These are phyloP conservation scores for Chrysolina americana DNA, from an alignment of 2,888 invertebrate species.

Conservation along the genomic window DNA sequence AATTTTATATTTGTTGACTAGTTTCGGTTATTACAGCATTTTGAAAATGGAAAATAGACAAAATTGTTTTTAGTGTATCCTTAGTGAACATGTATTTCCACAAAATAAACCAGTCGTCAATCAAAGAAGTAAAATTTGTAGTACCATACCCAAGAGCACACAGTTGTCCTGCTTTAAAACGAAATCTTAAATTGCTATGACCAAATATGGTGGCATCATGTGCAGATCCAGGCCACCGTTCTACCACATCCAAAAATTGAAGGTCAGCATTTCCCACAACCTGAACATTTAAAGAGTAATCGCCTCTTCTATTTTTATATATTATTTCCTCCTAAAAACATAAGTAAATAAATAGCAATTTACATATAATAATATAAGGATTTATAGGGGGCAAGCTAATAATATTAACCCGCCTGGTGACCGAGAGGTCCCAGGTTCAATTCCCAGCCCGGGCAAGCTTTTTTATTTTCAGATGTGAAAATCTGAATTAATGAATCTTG, in stretches of 20 bases:
- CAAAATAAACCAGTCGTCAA: too few species aligned
- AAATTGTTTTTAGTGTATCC: too few species aligned
- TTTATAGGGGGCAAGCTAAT: neutral
- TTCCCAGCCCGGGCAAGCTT: too few species aligned
- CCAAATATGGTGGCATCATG: conserved; percentile 22
- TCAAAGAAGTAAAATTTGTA: too few species aligned
- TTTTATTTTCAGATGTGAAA: too few species aligned
- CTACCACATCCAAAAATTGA: conserved; percentile 30
- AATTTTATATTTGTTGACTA: too few species aligned
- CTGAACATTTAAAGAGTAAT: conserved; percentile 29
- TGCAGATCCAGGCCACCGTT: conserved; percentile 24
- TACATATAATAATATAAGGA: neutral
- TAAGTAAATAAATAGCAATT: neutral
- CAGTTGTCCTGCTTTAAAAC: neutral
- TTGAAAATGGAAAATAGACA: too few species aligned
- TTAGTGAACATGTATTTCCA: too few species aligned
- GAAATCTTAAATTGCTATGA: conserved; percentile 7
- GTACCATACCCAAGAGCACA: neutral
- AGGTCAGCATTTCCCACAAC: conserved; percentile 29
- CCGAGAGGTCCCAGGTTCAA: too few species aligned
- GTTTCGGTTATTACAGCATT: too few species aligned
- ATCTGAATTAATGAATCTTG: too few species aligned
- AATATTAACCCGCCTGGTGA: too few species aligned
- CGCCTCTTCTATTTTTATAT: conserved; percentile 21
- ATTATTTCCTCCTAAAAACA: conserved; percentile 11